Conservation (phyloP, 2,113 vertebrate species). For the Fregetta grallaria region DNA sequence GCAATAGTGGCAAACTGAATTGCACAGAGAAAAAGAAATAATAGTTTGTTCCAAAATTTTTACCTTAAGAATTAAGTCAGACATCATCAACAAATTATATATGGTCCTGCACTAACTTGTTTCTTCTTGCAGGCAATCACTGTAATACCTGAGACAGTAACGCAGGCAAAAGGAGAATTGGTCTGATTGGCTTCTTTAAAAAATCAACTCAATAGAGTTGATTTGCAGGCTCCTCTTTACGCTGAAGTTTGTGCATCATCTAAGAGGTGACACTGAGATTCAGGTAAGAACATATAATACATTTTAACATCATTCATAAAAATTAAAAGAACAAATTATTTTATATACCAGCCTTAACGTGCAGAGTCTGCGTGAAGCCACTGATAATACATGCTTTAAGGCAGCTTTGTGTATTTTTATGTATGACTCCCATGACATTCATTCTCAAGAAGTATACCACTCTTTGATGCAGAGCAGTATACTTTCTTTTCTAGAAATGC, state of each 20-base stretch:
- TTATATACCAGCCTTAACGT: neutral
- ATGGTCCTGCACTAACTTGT: neutral
- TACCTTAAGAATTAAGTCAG: neutral
- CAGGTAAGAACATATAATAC: rapidly evolving
- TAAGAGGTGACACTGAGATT: neutral
- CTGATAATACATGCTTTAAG: neutral
- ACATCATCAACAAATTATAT: neutral
- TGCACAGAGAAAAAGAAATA: neutral
- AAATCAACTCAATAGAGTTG: neutral
- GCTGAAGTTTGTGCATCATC: neutral
- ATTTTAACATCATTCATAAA: neutral
- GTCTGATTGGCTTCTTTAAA: neutral
- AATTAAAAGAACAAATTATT: neutral
- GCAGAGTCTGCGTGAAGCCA: neutral
- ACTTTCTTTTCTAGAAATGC: neutral
- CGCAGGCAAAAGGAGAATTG: neutral
- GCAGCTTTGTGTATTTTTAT: neutral
- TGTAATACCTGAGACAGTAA: neutral
- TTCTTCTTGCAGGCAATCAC: neutral
- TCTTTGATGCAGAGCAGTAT: neutral
- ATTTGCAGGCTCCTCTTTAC: neutral
- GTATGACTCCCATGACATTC: neutral
- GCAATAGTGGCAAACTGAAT: neutral
- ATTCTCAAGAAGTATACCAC: neutral
- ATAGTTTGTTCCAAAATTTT: neutral